Conservation (phyloP, 1,140 invertebrate genomes). For the Hylyphantes graminicola region DNA sequence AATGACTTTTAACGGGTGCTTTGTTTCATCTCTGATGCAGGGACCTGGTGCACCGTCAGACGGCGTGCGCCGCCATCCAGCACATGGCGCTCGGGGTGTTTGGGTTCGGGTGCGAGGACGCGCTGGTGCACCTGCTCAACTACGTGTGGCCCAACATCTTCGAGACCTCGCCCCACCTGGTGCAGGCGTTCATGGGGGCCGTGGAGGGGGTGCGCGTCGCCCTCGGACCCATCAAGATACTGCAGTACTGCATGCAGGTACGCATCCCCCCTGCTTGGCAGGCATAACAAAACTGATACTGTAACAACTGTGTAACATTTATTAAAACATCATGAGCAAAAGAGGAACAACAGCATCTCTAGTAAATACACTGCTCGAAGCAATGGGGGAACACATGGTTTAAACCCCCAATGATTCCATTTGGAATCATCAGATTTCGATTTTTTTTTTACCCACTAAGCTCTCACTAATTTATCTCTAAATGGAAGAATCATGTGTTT, state of each 20-base stretch:
- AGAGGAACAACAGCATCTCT: no score
- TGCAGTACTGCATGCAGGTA: slow-evolving; percentile 95
- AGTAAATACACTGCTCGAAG: no score
- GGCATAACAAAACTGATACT: no score
- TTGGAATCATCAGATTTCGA: no score
- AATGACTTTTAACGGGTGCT: no score
- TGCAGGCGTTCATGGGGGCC: slow-evolving; percentile 99
- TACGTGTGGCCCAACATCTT: slow-evolving; percentile 99
- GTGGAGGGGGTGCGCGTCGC: slow-evolving; percentile 97
- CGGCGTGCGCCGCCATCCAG: slow-evolving; percentile 98
- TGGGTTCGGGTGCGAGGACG: slow-evolving; percentile 99
- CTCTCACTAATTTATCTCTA: no score
- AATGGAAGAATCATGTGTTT: no score
- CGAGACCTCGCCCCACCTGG: slow-evolving; percentile 98
- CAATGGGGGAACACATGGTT: no score
- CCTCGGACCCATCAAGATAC: slow-evolving; percentile 93
- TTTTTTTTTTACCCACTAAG: no score
- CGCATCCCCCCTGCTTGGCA: not conserved
- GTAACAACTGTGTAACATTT: no score
- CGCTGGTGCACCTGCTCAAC: slow-evolving; percentile 95
- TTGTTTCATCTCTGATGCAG: slow-evolving; percentile 72
- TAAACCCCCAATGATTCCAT: no score
- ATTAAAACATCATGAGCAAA: no score
- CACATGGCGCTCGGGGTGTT: slow-evolving; percentile 99
- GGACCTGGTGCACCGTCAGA: slow-evolving; percentile 98